phyloP scores from a whole-genome alignment of 2,888 invertebrate genomes.

The Taenaris catops region DNA sequence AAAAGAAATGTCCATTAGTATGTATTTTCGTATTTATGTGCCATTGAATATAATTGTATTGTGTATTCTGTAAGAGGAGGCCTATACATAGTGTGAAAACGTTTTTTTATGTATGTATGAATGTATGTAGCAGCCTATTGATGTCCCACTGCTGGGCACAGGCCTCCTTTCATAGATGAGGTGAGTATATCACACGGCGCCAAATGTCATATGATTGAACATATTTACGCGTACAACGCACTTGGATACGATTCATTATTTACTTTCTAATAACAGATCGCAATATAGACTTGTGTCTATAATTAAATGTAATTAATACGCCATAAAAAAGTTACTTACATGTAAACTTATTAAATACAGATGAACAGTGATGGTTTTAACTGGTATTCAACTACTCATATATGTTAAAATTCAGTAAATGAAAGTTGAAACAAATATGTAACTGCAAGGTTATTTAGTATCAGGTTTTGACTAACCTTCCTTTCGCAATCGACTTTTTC shows the following conservation, averaged over 20 bases:
- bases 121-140: too few species aligned
- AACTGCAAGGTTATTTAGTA: slow-evolving; percentile 39
- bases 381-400: too few species aligned
- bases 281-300: neutral
- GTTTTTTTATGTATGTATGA: slow-evolving; percentile 32
- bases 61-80: too few species aligned
- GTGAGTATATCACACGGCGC: slow-evolving; percentile 52
- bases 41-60: too few species aligned
- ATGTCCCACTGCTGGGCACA: too few species aligned
- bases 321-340: neutral
- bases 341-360: too few species aligned
- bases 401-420: slow-evolving; percentile 2
- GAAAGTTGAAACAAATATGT: slow-evolving; percentile 25
- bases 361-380: too few species aligned
- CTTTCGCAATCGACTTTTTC: slow-evolving; percentile 52
- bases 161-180: too few species aligned
- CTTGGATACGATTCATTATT: slow-evolving; percentile 11
- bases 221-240: slow-evolving; percentile 22
- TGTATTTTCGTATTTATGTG: too few species aligned
- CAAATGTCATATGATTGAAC: slow-evolving; percentile 67
- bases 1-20: too few species aligned
- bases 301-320: too few species aligned
- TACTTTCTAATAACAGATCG: slow-evolving; percentile 13
- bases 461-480: slow-evolving; percentile 44
- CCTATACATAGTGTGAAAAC: too few species aligned